Evolutionary conservation across 2,888 invertebrate genomes (phyloP).

Genomic region (Carterocephalus palaemon): DNA sequence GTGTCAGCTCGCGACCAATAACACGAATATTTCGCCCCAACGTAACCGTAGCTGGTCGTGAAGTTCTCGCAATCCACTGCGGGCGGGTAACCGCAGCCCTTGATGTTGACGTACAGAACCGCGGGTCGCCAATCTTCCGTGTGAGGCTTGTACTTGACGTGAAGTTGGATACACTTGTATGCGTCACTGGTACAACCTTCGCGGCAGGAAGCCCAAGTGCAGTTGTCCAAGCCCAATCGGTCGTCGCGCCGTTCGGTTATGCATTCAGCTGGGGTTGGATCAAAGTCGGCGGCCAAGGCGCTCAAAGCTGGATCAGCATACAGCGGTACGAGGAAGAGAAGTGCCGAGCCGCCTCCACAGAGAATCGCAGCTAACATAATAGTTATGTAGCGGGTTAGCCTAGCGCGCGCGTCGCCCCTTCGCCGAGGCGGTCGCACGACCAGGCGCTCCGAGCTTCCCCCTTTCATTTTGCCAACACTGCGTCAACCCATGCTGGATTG

Average conservation of each 20-base stretch:
- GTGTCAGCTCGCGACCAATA: slow-evolving; percentile 88
- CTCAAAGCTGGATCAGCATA: slow-evolving; percentile 77
- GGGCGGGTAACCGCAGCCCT: slow-evolving; percentile 91
- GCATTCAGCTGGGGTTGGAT: slow-evolving; percentile 85
- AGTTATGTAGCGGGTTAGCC: slow-evolving; percentile 67
- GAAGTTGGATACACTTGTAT: slow-evolving; percentile 83
- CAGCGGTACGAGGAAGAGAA: slow-evolving; percentile 71
- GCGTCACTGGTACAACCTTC: slow-evolving; percentile 90
- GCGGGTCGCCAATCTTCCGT: slow-evolving; percentile 77
- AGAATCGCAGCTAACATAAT: slow-evolving; percentile 65
- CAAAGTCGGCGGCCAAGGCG: slow-evolving; percentile 86
- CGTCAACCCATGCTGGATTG: slow-evolving; percentile 69
- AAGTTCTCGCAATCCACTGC: slow-evolving; percentile 87
- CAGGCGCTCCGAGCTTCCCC: slow-evolving; percentile 70
- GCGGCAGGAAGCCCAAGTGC: slow-evolving; percentile 88
- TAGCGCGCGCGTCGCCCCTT: slow-evolving; percentile 64
- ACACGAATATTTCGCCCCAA: slow-evolving; percentile 83
- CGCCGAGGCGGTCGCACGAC: slow-evolving; percentile 62
- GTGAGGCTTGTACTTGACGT: slow-evolving; percentile 80
- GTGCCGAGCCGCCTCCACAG: slow-evolving; percentile 68
- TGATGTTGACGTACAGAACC: slow-evolving; percentile 87
- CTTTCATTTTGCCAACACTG: slow-evolving; percentile 63
- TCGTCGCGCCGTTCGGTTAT: slow-evolving; percentile 85
- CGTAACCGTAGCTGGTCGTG: slow-evolving; percentile 83
- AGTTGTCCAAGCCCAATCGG: slow-evolving; percentile 85